Percentiles rank a stretch among this genome's conserved stretches.
Conservation (phyloP, 2,113 vertebrate species). For the Lathamus discolor region DNA sequence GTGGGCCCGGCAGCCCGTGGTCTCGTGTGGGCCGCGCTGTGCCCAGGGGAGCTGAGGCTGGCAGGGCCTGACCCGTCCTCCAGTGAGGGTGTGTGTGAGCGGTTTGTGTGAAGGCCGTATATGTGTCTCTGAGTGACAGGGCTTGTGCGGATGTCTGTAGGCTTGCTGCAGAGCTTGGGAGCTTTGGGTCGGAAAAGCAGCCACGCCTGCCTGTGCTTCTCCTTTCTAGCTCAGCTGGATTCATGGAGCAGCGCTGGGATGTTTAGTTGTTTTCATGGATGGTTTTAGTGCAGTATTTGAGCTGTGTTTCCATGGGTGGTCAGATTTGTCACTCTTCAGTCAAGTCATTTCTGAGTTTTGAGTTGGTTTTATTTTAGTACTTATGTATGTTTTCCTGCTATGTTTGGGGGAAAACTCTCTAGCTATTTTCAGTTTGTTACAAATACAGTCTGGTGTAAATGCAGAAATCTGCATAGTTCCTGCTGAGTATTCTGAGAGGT, state of each 20-base stretch:
- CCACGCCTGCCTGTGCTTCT: too few relatives aligned
- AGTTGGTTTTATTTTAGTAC: background rate
- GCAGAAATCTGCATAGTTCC: background rate
- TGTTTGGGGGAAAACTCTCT: background rate
- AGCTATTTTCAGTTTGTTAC: rapidly evolving
- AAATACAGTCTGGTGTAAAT: background rate
- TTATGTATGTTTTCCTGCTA: rapidly evolving
- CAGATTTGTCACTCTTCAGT: background rate
- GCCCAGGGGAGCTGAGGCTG: background rate
- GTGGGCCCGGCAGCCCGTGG: background rate
- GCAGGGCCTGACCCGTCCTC: too few relatives aligned
- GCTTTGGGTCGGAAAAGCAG: too few relatives aligned
- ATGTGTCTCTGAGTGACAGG: background rate
- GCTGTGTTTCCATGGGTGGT: rapidly evolving
- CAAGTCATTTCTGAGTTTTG: background rate
- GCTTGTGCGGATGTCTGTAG: background rate
- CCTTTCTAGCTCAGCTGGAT: background rate
- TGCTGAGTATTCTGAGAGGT: background rate
- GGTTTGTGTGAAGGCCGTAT: background rate
- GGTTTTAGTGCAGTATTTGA: background rate
- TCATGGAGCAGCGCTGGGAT: background rate
- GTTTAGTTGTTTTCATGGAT: background rate
- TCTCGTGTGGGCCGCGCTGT: background rate
- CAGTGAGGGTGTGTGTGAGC: background rate
- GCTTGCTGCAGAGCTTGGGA: background rate